Conservation (phyloP, 2,797 vertebrate species). For the Etheostoma nigrum region DNA sequence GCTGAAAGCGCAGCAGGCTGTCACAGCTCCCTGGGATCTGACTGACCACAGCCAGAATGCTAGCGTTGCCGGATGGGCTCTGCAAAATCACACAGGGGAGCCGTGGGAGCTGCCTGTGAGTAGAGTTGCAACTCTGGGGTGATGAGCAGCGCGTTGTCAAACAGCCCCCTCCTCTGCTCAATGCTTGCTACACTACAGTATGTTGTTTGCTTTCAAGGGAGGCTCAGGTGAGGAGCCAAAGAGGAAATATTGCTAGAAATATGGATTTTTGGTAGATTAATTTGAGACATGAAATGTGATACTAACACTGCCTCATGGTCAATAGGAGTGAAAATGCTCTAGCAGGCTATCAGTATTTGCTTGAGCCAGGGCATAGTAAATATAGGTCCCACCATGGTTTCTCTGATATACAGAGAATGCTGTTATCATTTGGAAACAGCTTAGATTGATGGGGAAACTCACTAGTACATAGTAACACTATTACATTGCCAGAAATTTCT, state of each 20-base stretch:
- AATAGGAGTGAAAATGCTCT: constrained; percentile 53
- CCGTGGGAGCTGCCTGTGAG: constrained; percentile 55
- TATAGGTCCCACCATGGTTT: constrained; percentile 60
- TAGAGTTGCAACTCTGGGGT: constrained; percentile 50
- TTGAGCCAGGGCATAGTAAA: constrained; percentile 67
- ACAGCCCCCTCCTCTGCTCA: constrained; percentile 80
- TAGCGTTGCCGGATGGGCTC: constrained; percentile 62
- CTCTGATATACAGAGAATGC: constrained; percentile 53
- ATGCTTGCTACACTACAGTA: constrained; percentile 63
- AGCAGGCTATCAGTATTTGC: constrained; percentile 72
- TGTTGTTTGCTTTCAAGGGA: constrained; percentile 48
- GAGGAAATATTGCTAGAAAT: constrained; percentile 38
- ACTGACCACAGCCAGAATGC: constrained; percentile 77
- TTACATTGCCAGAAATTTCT: constrained; percentile 35
- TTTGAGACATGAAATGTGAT: constrained; percentile 66
- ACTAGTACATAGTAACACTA: constrained; percentile 8
- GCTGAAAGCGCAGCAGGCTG: constrained; percentile 78
- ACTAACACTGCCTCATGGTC: constrained; percentile 60
- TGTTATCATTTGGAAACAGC: constrained; percentile 68
- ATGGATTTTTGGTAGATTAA: constrained; percentile 51
- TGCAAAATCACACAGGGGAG: constrained; percentile 73
- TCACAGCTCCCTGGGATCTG: constrained; percentile 75
- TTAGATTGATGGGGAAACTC: constrained; percentile 52
- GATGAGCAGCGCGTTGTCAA: constrained; percentile 69
- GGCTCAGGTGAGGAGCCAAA: constrained; percentile 44